A percentile compares a stretch with the other conserved stretches of the same genome.
phyloP scores from a whole-genome alignment of 2,113 vertebrate genomes.

The Phylloscopus trochiloides region DNA sequence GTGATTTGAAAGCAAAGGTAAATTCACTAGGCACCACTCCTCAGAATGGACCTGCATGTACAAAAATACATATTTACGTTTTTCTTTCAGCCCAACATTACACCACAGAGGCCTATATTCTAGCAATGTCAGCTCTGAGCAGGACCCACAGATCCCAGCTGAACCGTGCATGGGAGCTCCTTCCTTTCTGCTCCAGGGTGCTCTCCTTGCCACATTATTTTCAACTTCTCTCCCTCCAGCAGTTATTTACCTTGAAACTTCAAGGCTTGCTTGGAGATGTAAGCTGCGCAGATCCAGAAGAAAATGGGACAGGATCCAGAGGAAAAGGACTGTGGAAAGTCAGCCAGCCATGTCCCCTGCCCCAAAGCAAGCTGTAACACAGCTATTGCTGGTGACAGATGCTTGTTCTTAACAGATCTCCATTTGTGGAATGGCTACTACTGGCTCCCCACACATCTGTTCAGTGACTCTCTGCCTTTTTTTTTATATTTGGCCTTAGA shows the following conservation, averaged over 20 bases:
- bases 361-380: not conserved
- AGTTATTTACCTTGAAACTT: not conserved
- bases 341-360: not conserved
- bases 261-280: not conserved
- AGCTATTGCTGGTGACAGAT: not conserved
- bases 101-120: not conserved
- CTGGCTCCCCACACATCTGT: not conserved
- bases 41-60: not conserved
- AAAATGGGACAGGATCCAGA: not conserved
- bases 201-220: not conserved
- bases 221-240: not conserved
- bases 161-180: not conserved
- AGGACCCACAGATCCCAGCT: not conserved
- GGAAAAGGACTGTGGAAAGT: not conserved
- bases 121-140: not conserved
- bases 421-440: not conserved
- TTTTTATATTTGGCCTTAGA: not conserved
- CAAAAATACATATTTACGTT: rapidly evolving
- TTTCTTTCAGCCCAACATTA: not conserved
- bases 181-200: not conserved
- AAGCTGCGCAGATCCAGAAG: not conserved
- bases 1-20: not conserved
- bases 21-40: not conserved
- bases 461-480: not conserved
- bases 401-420: not conserved